A percentile compares a stretch with the other conserved stretches of the same genome.
Conservation (phyloP, 1,140 invertebrate genomes). For the Bradysia coprophila region DNA sequence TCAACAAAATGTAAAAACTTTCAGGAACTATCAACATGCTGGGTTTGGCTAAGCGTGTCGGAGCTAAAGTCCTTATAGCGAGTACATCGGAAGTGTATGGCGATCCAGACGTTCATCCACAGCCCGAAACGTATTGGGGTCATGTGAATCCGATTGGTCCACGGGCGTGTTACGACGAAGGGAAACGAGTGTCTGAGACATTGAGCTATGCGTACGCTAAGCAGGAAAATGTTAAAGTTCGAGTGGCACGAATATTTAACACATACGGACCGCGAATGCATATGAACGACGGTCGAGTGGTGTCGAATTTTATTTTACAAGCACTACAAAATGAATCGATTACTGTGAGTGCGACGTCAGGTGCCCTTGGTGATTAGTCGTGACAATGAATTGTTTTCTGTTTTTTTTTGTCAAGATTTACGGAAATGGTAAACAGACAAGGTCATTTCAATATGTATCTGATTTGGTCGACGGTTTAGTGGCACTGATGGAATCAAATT, state of each 20-base stretch:
- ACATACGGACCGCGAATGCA: conserved; percentile 99
- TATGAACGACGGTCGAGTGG: conserved; percentile 95
- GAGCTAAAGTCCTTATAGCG: conserved; percentile 86
- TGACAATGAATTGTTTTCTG: no score
- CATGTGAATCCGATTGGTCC: conserved; percentile 96
- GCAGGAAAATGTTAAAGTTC: conserved; percentile 84
- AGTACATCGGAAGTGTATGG: conserved; percentile 98
- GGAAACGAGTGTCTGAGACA: conserved; percentile 92
- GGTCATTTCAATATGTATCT: conserved; percentile 96
- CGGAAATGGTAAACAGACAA: conserved; percentile 87
- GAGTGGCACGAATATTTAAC: conserved; percentile 97
- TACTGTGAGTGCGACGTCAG: conserved; percentile 43
- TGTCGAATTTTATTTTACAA: conserved; percentile 97
- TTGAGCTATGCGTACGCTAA: conserved; percentile 93
- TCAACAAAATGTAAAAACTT: not conserved
- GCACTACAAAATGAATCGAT: conserved; percentile 88
- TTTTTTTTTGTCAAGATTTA: conserved; percentile 49
- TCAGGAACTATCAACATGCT: conserved; percentile 90
- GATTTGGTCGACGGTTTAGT: conserved; percentile 94
- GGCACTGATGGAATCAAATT: conserved; percentile 86
- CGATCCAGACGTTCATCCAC: conserved; percentile 92
- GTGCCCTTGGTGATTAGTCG: no score
- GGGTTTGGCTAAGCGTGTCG: conserved; percentile 83
- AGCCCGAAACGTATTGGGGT: conserved; percentile 93
- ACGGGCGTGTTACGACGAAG: conserved; percentile 97